Conservation (phyloP, 2,888 invertebrate genomes). For the Allolobophora icterica region DNA sequence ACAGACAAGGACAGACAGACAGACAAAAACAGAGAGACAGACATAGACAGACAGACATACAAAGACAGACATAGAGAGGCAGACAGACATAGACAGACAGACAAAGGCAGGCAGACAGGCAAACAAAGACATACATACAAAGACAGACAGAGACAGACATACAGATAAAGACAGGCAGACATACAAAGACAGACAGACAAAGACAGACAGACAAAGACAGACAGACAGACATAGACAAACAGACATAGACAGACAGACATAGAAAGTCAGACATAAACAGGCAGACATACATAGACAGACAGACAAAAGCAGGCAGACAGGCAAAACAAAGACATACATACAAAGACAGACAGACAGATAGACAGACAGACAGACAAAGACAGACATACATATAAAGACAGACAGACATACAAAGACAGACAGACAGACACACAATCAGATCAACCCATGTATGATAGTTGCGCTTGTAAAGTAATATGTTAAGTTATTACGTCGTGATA, state of each 20-base stretch:
- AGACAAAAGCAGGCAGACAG: neutral
- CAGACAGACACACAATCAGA: neutral
- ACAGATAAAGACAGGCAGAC: neutral
- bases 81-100: neutral
- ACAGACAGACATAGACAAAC: neutral
- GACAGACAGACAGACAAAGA: neutral
- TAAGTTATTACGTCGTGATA: too few species aligned
- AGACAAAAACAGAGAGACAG: neutral
- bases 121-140: neutral
- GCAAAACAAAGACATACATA: neutral
- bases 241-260: neutral
- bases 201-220: neutral
- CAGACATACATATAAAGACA: neutral
- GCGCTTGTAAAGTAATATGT: too few species aligned
- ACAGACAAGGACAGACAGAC: neutral
- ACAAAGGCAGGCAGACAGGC: neutral
- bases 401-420: neutral
- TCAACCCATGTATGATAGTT: too few species aligned
- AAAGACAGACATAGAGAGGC: too few species aligned
- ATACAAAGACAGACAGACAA: neutral
- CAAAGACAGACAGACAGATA: neutral
- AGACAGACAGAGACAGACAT: neutral
- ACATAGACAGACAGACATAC: neutral
- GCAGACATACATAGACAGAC: neutral
- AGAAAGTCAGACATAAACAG: neutral